Conservation (phyloP, 2,113 vertebrate genomes). For the Syngnathus typhle region DNA sequence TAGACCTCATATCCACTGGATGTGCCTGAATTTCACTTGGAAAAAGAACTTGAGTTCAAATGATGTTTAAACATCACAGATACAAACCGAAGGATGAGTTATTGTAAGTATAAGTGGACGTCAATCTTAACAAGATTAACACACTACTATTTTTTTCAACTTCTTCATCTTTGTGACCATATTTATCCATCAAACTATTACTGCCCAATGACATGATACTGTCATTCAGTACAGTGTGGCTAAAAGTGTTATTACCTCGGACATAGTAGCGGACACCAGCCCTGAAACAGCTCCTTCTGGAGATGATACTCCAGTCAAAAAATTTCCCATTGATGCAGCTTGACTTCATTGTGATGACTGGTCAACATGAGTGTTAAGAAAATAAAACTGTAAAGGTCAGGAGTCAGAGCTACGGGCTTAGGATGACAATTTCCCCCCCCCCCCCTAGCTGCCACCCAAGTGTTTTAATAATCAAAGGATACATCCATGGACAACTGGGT, state of each 20-base stretch:
- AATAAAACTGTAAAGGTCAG: background rate
- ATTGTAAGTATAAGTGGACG: background rate
- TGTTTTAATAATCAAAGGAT: conserved; percentile 73
- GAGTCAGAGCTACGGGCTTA: background rate
- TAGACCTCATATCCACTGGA: background rate
- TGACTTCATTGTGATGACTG: conserved; percentile 84
- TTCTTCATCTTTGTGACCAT: too few relatives aligned
- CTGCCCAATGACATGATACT: background rate
- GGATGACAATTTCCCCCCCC: background rate
- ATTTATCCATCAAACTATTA: too few relatives aligned
- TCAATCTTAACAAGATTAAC: background rate
- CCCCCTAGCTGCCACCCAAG: background rate
- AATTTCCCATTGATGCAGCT: conserved; percentile 87
- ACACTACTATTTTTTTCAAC: background rate
- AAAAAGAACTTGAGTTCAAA: background rate
- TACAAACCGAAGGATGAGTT: background rate
- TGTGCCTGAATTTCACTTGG: background rate
- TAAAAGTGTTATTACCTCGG: conserved; percentile 71
- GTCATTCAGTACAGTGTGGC: background rate
- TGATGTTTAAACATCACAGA: background rate
- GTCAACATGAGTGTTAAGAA: conserved; percentile 44
- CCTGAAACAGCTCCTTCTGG: conserved; percentile 91
- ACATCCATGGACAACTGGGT: conserved; percentile 92
- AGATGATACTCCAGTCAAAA: conserved; percentile 91
- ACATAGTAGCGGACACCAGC: conserved; percentile 94